Percentiles rank a stretch among this genome's conserved stretches.
Conservation (phyloP, 1,140 invertebrate genomes). For the Philopotamus ludificatus region DNA sequence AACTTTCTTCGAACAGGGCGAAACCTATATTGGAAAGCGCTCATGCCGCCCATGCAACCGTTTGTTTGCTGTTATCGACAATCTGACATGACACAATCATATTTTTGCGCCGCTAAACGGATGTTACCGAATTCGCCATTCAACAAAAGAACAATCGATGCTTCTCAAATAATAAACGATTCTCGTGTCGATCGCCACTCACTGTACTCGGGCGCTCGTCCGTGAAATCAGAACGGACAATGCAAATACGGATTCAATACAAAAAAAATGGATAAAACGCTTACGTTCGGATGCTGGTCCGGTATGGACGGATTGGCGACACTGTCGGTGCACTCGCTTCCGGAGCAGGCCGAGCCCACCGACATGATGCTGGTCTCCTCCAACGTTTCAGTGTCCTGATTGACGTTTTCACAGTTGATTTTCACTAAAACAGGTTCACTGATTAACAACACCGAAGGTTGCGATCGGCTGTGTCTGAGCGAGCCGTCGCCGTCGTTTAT, state of each 20-base stretch:
- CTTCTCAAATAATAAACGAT: neutral
- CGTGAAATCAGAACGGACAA: neutral
- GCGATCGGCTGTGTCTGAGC: constrained; percentile 36
- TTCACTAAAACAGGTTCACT: constrained; percentile 36
- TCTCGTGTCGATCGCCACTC: no score
- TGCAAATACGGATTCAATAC: neutral
- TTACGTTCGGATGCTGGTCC: neutral
- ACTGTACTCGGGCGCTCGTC: neutral
- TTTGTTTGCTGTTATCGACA: neutral
- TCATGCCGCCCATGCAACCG: neutral
- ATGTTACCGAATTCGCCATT: neutral
- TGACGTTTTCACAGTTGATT: constrained; percentile 27
- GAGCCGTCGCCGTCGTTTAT: constrained; percentile 5
- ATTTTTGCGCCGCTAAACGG: neutral
- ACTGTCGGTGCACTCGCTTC: neutral
- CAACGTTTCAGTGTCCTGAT: neutral
- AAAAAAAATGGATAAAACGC: neutral
- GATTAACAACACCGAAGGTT: constrained; percentile 33
- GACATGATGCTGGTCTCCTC: constrained; percentile 16
- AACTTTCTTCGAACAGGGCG: no score
- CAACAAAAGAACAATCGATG: neutral
- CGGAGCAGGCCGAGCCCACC: constrained; percentile 16
- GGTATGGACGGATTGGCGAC: neutral
- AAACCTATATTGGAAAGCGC: no score
- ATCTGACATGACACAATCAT: neutral